Evolutionary conservation across 2,888 invertebrate genomes (phyloP).

Genomic region (Trissoscelio sp.): DNA sequence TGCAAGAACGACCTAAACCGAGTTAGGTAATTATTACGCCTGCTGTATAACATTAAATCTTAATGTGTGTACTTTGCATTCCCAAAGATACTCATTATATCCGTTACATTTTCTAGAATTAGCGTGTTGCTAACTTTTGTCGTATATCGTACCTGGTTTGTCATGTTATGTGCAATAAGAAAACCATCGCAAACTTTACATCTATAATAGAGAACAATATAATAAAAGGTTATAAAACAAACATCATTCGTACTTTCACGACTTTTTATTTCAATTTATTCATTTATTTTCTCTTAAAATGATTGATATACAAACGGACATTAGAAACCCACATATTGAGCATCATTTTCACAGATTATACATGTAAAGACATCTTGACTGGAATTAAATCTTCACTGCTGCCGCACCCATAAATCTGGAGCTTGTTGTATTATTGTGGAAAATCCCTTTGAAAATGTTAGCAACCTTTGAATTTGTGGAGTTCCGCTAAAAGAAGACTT

Average conservation of each 20-base stretch:
- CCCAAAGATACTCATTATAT: conserved; percentile 24
- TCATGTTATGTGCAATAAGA: conserved; percentile 12
- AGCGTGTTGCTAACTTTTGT: not conserved
- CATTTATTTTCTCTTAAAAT: not conserved
- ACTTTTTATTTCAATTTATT: no score
- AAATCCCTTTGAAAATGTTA: conserved; percentile 47
- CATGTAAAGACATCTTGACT: conserved; percentile 55
- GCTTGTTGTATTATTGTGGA: conserved; percentile 28
- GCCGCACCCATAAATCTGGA: conserved; percentile 43
- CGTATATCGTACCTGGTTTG: conserved; percentile 11
- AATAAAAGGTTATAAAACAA: no score
- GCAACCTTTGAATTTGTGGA: conserved; percentile 29
- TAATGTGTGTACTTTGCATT: conserved; percentile 45
- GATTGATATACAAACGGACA: not conserved
- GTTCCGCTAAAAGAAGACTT: conserved; percentile 54
- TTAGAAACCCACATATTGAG: conserved; percentile 13
- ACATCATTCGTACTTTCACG: no score
- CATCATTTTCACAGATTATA: conserved; percentile 20
- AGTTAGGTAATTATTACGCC: conserved; percentile 44
- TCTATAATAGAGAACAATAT: not conserved
- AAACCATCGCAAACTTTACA: not conserved
- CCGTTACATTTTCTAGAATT: conserved; percentile 22
- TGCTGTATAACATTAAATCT: conserved; percentile 37
- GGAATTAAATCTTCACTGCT: conserved; percentile 42
- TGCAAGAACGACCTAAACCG: conserved; percentile 25